Base-by-base conservation (phyloP, 2,113 vertebrate species). In the Clarias batrachus region DNA sequence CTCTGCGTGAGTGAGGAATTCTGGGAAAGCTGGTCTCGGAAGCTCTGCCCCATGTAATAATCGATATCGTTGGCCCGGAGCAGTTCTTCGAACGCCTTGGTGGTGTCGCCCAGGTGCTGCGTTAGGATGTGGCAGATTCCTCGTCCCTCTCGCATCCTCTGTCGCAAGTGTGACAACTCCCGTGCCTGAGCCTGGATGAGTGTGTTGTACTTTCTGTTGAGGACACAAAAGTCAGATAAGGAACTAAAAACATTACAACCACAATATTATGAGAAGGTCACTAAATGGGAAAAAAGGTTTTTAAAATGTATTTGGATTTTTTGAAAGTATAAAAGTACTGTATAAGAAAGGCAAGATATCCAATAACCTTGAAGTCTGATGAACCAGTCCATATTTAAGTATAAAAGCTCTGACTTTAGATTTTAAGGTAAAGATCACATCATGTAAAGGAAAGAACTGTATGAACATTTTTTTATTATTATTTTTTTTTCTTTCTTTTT, bases 111-210 rank as follows among this genome's bases (percentile, higher is more conserved):
- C 27, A 97, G 92, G 89, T 97, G 96, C 88, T 97, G 97, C n/a
- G 91, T 95, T 90, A 99, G 96, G 92, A 96, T 95, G 85, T 94
- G 95, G 87, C 97, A 96, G 80, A 97, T 90, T 7, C 96, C 95
- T 0, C 94, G 93, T 7, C 97, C 97, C 91, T 98, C 97, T 85
- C 96, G 94, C 93, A 99, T 95, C 52, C 91, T 94, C 94, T 99
- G 98, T 80, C 98, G 95, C 87, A 99, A 93, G 86, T 97, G 95
- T 11, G 97, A 98, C n/a, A 99, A 96, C 92, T 99, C 98, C 74
- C 97, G 96, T 63, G 98, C 97, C 92, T 99, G 98, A 0, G 97
- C 97, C 91, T 99, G 98, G 91, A 99, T 97, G 93, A 99, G 91
- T 0, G 96, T 96, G 91, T 97, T 96, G 16, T 98, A 99, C 92